phyloP scores from a whole-genome alignment of 2,113 vertebrate genomes.

The Lates calcarifer region DNA sequence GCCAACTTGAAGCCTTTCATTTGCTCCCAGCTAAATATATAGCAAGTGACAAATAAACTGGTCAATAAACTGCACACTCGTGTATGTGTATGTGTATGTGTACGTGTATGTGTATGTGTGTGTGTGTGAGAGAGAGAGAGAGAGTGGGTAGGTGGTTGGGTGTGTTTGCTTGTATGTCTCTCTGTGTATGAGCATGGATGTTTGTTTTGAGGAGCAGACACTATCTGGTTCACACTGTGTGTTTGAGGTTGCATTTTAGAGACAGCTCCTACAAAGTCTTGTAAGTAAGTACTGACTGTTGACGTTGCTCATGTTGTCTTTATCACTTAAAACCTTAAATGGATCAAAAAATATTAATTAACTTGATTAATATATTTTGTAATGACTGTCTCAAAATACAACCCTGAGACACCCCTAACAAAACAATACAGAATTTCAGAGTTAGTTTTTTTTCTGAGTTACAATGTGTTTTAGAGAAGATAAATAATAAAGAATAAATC shows the following conservation, averaged over 20 bases:
- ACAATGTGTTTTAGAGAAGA: too few species aligned
- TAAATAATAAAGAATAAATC: too few species aligned
- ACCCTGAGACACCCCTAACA: too few species aligned
- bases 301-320: background rate
- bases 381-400: too few species aligned
- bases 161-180: conserved; percentile 22
- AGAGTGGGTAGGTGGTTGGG: background rate
- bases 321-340: background rate
- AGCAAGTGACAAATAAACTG: conserved; percentile 85
- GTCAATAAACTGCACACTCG: conserved; percentile 75
- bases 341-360: background rate
- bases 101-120: conserved; percentile 37
- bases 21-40: conserved; percentile 82
- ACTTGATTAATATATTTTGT: too few species aligned
- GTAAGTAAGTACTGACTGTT: background rate
- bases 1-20: conserved; percentile 77
- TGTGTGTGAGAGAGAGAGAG: too few species aligned
- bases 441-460: too few species aligned
- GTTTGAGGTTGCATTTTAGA: background rate
- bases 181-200: conserved; percentile 7
- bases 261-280: background rate
- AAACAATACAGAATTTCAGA: too few species aligned
- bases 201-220: conserved; percentile 35
- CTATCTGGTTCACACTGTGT: background rate
- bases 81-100: conserved; percentile 53